These are phyloP conservation scores for Leptinotarsa haldemani DNA, from an alignment of 2,888 invertebrate genomes.

Conservation along the genomic window DNA sequence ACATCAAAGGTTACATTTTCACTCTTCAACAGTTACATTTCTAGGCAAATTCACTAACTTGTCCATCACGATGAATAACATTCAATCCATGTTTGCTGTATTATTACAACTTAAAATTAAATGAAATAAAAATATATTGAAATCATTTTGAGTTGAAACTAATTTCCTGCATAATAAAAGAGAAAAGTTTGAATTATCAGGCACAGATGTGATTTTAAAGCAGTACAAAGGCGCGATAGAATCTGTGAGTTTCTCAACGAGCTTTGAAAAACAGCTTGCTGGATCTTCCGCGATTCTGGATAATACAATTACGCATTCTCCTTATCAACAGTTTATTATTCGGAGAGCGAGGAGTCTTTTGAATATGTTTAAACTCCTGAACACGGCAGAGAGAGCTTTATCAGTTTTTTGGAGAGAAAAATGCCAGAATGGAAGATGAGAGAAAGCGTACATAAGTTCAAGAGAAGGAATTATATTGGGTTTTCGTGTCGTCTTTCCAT, in stretches of 20 bases:
- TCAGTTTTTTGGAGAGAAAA: slow-evolving; percentile 16
- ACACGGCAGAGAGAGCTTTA: slow-evolving; percentile 13
- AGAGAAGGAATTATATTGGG: not conserved
- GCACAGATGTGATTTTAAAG: no score
- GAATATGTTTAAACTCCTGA: slow-evolving; percentile 22
- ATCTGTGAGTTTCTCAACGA: not conserved
- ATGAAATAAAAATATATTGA: no score
- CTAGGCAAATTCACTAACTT: no score
- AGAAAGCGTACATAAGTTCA: slow-evolving; percentile 9
- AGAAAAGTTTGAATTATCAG: not conserved
- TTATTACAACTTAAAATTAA: no score
- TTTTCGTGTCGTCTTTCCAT: not conserved
- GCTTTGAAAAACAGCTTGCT: not conserved
- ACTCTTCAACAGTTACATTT: no score
- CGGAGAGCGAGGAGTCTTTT: slow-evolving; percentile 5
- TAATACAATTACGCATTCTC: slow-evolving; percentile 14
- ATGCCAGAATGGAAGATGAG: slow-evolving; percentile 15
- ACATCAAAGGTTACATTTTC: no score
- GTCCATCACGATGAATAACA: no score
- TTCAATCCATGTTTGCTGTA: no score
- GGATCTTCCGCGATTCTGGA: not conserved
- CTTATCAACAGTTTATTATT: slow-evolving; percentile 18
- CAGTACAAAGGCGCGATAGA: not conserved
- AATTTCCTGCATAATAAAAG: no score
- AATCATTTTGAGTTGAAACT: no score